Evolutionary conservation across 2,113 vertebrate species (phyloP), one percentile per base, ranked within the genome.

Genomic region (Zosterops hypoxanthus): DNA sequence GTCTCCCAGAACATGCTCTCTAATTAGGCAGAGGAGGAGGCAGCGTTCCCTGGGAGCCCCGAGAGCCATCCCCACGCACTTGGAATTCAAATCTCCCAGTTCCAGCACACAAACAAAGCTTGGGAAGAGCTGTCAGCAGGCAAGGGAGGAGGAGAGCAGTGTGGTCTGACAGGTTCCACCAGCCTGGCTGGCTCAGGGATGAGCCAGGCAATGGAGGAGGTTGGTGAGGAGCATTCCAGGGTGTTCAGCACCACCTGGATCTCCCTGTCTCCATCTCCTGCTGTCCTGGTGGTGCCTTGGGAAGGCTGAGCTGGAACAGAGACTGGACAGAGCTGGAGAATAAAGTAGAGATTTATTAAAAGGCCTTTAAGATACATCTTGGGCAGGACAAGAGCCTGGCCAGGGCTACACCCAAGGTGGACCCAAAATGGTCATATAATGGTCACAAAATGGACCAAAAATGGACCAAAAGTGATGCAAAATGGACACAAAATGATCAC

Each of bases 171-270:
- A 92, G 84, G 90, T 94, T 89, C 66, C 81, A 66, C 95, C 90
- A 79, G 84, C 56, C 73, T 0, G 2, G 57, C 72, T 11, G 77
- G 39, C 18, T 44, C 42, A 47, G 55, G 70, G 76, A 83, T 63
- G 64, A 1, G 77, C n/a, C 5, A 18, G 80, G 46, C 42, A 3
- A 3, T 0, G 72, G 69, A 77, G 56, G 69, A 90, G 78, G 28
- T 3, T 8, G 0, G 42, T 5, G 33, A 78, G 64, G 19, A 91
- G 24, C 2, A 0, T 9, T 46, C 7, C 4, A 2, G 4, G 1
- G 0, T 8, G 44, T 47, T 64, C 82, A 16, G 75, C 79, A 68
- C 49, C 57, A 9, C 19, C 31, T 17, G 68, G 68, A 25, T 16
- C 34, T 28, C 76, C 34, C 53, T 56, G 52, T 41, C 55, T 78